Conservation (phyloP, 2,888 invertebrate species). For the Chalcosyrphus nemorum region DNA sequence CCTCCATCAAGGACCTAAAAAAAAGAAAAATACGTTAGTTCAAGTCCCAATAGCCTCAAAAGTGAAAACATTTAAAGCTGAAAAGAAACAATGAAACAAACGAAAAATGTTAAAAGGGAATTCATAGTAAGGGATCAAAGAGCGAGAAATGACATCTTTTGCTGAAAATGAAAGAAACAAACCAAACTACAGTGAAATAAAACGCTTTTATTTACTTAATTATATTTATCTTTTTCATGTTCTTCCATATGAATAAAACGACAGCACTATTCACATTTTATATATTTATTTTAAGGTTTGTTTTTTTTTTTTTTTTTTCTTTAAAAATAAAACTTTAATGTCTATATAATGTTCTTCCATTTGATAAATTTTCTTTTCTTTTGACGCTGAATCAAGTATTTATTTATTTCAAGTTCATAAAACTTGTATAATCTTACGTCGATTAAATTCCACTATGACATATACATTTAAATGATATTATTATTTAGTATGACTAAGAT, state of each 20-base stretch:
- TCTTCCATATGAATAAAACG: slow-evolving; percentile 66
- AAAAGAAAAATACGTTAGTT: slow-evolving; percentile 74
- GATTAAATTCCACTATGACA: slow-evolving; percentile 52
- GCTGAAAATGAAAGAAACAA: slow-evolving; percentile 42
- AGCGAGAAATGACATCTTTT: slow-evolving; percentile 36
- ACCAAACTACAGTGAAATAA: slow-evolving; percentile 51
- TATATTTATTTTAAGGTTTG: slow-evolving; percentile 5
- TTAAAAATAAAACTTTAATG: slow-evolving; percentile 63
- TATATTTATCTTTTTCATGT: slow-evolving; percentile 56
- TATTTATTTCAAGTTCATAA: slow-evolving; percentile 11
- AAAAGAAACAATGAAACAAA: slow-evolving; percentile 59
- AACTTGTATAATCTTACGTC: slow-evolving; percentile 20
- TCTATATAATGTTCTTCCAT: slow-evolving; percentile 27
- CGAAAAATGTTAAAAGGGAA: not conserved
- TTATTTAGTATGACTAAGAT: slow-evolving; percentile 29
- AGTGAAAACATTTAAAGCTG: slow-evolving; percentile 33
- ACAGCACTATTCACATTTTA: slow-evolving; percentile 59
- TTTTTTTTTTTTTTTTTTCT: slow-evolving; percentile 38
- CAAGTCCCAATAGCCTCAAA: not conserved
- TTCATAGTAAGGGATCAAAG: not conserved
- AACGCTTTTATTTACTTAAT: slow-evolving; percentile 65
- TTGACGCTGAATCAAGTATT: slow-evolving; percentile 19
- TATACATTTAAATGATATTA: slow-evolving; percentile 17
- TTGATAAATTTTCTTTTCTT: slow-evolving; percentile 34
- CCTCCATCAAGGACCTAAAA: slow-evolving; percentile 39